These are phyloP conservation scores for Argyra leucocephala DNA, from an alignment of 2,888 invertebrate genomes.

Conservation along the genomic window DNA sequence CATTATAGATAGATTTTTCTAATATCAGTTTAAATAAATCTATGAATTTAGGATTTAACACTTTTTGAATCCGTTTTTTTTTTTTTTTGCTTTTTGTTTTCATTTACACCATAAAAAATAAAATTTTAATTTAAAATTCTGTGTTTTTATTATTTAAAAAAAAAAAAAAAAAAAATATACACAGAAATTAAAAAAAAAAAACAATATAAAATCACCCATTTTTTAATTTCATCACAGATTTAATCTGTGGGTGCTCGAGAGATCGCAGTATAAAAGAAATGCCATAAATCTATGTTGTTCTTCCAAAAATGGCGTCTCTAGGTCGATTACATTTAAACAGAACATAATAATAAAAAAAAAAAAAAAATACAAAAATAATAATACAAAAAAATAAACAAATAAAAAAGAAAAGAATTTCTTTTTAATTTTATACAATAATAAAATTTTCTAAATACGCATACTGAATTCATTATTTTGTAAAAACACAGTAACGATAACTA, in stretches of 20 bases:
- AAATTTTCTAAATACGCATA: background rate
- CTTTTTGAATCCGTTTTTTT: no score
- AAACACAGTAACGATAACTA: no score
- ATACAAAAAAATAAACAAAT: no score
- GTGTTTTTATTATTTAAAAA: background rate
- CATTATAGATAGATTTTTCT: no score
- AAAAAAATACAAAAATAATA: no score
- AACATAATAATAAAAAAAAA: background rate
- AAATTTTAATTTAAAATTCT: background rate
- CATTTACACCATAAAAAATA: no score
- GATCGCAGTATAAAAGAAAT: background rate
- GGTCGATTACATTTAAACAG: background rate
- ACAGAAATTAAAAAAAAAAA: background rate
- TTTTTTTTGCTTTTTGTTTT: no score
- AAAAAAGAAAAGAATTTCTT: background rate
- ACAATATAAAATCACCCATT: no score
- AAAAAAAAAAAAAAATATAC: background rate
- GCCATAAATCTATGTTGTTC: background rate
- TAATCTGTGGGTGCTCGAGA: no score
- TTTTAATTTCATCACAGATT: no score
- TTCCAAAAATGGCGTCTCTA: conserved; percentile 4
- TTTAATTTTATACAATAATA: conserved; percentile 3
- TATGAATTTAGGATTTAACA: no score
- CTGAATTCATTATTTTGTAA: background rate
- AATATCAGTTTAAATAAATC: no score